Evolutionary conservation across 2,797 vertebrate genomes (phyloP), one percentile per base, ranked within the genome.

Genomic region (Lophius americanus): DNA sequence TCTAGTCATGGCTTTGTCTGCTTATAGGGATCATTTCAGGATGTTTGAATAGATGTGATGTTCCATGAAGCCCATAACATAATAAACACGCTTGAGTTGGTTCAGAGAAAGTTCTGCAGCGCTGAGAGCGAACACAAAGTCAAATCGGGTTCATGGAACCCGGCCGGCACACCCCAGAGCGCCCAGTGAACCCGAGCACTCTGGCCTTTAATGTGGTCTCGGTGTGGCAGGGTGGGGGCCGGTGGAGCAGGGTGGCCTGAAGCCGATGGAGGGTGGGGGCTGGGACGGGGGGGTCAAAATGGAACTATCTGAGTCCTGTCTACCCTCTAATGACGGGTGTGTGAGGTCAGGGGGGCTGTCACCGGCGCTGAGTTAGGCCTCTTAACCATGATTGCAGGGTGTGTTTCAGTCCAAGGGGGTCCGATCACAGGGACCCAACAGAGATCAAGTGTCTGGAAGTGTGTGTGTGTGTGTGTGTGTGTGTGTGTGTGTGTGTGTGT

Each of bases 181-280:
- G 23, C 11, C 50, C 69, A 75, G 48, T 80, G 60, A 80, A 77
- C 63, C 38, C 39, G 23, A 64, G 47, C 33, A 7, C 37, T 2
- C 32, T 68, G 49, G 60, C 47, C 55, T 87, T 84, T 84, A 75
- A 83, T 85, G 84, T 82, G 89, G 84, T 60, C 43, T 76, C 2
- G 1, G 73, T 3, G 64, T 32, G 52, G 66, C 55, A 52, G 64
- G 61, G 61, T 43, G 60, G 66, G 35, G 51, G 46, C 23, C 23
- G 23, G 52, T 33, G 7, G 36, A 8, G 39, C 14, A 47, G 51
- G 60, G 56, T 70, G 52, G 67, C 71, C 51, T 2, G 1, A 51
- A 57, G 73, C 13, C 51, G 60, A 50, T 39, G 47, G 2, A n/a
- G 11, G 38, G 36, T 9, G 39, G 58, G 35, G 38, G 13, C 39